Conservation (phyloP, 2,888 invertebrate species). For the Leptinotarsa juncta region DNA sequence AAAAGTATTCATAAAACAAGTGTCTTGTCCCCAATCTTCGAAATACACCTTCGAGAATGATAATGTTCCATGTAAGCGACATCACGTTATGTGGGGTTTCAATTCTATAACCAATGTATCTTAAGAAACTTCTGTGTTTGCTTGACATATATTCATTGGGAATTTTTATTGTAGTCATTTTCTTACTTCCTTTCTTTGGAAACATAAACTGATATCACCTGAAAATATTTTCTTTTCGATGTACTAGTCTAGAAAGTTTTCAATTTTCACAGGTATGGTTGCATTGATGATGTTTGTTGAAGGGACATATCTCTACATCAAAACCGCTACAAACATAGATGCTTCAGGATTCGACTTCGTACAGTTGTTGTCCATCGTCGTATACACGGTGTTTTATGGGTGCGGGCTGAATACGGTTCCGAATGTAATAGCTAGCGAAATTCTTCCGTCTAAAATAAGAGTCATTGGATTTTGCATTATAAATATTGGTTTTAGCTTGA, state of each 20-base stretch:
- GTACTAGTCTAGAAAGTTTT: not conserved
- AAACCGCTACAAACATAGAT: conserved; percentile 52
- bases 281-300: conserved; percentile 67
- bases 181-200: no score
- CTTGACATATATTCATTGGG: no score
- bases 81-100: no score
- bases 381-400: conserved; percentile 66
- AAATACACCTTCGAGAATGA: no score
- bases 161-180: no score
- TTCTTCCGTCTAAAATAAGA: conserved; percentile 74
- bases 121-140: no score
- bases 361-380: conserved; percentile 51
- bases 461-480: conserved; percentile 66
- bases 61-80: no score
- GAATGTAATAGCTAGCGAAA: conserved; percentile 77
- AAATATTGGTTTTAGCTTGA: conserved; percentile 28
- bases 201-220: no score
- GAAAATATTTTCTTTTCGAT: no score
- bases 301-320: conserved; percentile 63
- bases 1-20: no score
- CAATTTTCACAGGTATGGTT: conserved; percentile 62
- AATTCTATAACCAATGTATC: no score
- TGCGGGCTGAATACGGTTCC: conserved; percentile 79
- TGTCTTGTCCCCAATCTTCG: no score
- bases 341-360: conserved; percentile 51